Base-by-base conservation (phyloP, 2,888 invertebrate genomes). In the Calephelis perditalis region DNA sequence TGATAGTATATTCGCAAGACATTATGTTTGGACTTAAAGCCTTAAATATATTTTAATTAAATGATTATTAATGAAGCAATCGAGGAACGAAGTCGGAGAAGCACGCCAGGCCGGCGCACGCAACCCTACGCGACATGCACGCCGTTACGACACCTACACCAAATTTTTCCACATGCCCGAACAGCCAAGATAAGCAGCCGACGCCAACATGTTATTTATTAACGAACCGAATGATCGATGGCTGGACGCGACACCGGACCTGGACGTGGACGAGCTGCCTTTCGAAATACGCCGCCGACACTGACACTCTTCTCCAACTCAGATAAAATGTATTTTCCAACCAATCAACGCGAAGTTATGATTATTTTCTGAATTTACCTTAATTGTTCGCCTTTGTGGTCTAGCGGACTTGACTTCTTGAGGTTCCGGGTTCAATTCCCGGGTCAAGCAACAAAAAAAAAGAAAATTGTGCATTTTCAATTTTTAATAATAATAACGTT, bases 221-320 rank as follows among this genome's bases (percentile, higher is more conserved):
- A 90, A 89, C 90, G 90, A 90, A 90, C 87, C 87, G 89, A 90
- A 89, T 90, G 90, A 90, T 90, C 88, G 90, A 90, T 90, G 87
- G 90, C 82, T 84, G 86, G 85, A 83, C 87, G 87, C 87, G 87
- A 86, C 86, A 82, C 86, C 88, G 88, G 87, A 86, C 88, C 83
- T 77, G 71, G 79, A 75, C 77, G 75, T 79, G 80, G 79, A 81
- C 80, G 81, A 78, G 75, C 74, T 40, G 85, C 84, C 87, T 88
- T 88, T 88, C 88, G 86, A 86, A 89, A 87, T 81, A 72, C 75
- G 75, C 80, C 81, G 79, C 71, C 71, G 71, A 67, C 74, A 73
- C 72, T 72, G 73, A 72, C 71, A 75, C 73, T 71, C 70, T 67
- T 68, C 68, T 71, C 73, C 73, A 79, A 77, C 77, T 76, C 76